These are phyloP conservation scores for Naja naja DNA, from an alignment of 2,113 vertebrate genomes.

Conservation along the genomic window DNA sequence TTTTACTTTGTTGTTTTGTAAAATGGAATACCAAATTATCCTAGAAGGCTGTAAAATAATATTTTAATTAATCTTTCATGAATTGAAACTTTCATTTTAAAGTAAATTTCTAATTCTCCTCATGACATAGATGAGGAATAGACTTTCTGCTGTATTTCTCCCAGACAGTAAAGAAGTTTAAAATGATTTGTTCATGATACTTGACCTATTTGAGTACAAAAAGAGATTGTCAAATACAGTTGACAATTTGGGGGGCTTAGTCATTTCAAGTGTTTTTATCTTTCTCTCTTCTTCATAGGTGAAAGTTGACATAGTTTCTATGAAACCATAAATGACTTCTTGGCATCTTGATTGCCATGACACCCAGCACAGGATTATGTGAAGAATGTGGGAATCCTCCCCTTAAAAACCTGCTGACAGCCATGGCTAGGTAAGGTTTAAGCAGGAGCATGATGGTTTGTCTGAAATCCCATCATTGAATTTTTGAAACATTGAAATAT, in stretches of 20 bases:
- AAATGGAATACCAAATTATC: not conserved
- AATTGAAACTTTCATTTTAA: not conserved
- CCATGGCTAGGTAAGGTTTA: constrained; percentile 81
- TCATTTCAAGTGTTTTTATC: not conserved
- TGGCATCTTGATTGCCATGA: constrained; percentile 72
- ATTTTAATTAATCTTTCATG: not conserved
- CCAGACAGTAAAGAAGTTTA: not conserved
- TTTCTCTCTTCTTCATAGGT: constrained; percentile 53
- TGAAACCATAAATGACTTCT: constrained; percentile 53
- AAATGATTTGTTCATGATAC: not conserved
- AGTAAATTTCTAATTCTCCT: not conserved
- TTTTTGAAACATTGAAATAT: not conserved
- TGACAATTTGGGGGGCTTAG: not conserved
- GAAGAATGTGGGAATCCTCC: constrained; percentile 70
- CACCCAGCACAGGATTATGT: constrained; percentile 76
- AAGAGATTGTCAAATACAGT: not conserved
- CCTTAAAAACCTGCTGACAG: constrained; percentile 75
- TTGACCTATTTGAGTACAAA: not conserved
- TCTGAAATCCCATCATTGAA: not conserved
- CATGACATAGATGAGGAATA: not conserved
- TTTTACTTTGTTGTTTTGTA: not conserved
- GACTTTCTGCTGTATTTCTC: not conserved
- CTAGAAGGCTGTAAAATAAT: not conserved
- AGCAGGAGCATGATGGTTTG: not conserved
- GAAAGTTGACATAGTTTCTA: constrained; percentile 54